Evolutionary conservation across 2,113 vertebrate genomes (phyloP).

Genomic region (Cololabis saira): DNA sequence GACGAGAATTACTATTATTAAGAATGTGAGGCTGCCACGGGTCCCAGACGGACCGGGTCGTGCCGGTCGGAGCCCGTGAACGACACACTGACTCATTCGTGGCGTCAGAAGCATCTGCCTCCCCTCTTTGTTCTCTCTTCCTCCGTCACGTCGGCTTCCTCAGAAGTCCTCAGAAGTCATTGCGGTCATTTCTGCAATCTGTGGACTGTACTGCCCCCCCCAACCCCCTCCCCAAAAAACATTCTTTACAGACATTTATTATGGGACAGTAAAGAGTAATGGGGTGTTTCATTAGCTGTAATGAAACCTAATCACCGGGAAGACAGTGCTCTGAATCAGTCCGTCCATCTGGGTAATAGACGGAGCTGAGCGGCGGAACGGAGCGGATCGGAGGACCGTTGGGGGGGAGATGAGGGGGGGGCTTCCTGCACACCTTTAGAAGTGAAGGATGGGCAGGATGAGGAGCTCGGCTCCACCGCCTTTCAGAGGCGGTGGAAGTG

Average conservation of each 20-base stretch:
- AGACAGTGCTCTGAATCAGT: constrained; percentile 67
- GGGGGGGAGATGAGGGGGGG: constrained; percentile 26
- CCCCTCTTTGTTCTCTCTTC: constrained; percentile 6
- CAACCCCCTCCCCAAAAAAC: constrained; percentile 23
- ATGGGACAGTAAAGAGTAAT: constrained; percentile 68
- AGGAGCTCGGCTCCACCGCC: too few species aligned
- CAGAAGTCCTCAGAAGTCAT: constrained; percentile 44
- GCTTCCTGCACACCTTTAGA: constrained; percentile 47
- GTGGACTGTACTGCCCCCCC: constrained; percentile 27
- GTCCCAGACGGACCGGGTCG: constrained; percentile 67
- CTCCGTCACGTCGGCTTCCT: not conserved
- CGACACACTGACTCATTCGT: constrained; percentile 68
- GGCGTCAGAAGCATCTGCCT: constrained; percentile 54
- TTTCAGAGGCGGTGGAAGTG: not conserved
- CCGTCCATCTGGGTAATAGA: constrained; percentile 65
- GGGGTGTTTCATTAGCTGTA: constrained; percentile 77
- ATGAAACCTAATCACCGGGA: constrained; percentile 70
- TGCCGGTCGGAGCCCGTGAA: constrained; percentile 35
- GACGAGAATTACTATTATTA: too few species aligned
- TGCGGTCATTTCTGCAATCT: constrained; percentile 39
- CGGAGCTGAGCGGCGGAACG: constrained; percentile 35
- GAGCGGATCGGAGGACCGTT: constrained; percentile 26
- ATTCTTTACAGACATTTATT: constrained; percentile 72
- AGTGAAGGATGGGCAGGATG: constrained; percentile 27
- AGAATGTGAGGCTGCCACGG: too few species aligned